Base-by-base conservation (phyloP, 2,888 invertebrate genomes). In the Hydraecia micacea region DNA sequence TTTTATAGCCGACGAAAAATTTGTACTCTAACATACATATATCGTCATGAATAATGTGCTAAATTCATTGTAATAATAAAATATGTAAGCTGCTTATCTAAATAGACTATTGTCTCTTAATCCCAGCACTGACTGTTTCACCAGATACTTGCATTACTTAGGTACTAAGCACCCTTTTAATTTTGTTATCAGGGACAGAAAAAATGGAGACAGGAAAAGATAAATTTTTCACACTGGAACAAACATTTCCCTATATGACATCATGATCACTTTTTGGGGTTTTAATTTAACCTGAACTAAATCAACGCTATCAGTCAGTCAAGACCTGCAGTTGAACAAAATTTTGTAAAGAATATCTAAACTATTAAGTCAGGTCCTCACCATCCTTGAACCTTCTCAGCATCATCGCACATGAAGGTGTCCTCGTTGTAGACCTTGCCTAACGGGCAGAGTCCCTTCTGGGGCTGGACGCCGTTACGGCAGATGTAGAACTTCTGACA, bases 401-500 rank as follows among this genome's bases (percentile, higher is more conserved):
- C 98, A 11, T 98, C 97, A 91, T 98, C 98, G 89, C 98, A 98
- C 93, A 97, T 97, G 91, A 98, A 98, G 11, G 97, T 97, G 28
- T 98, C 98, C 86, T 98, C 98, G 89, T 98, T 98, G 96, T 98
- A 98, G 68, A 98, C 98, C 75, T 97, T 97, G 63, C 98, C 98
- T 0, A 97, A 95, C 0, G 98, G 97, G 91, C 98, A 98, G 89
- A 98, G 97, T 11, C 98, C 98, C 90, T 98, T 98, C 92, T 98
- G 98, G 0, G 98, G 98, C 88, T 97, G 97, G 6, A 98, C 97
- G 0, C 98, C 98, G 89, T 98, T 98, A 84, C 98, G 97, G 94
- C 98, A 98, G 90, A 98, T 98, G 96, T 98, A 98, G 96, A 98
- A 98, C 92, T 98, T 98, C 91, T 98, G 98, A 92, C 98, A 98